phyloP scores from a whole-genome alignment of 1,140 invertebrate genomes.

The Drosophila obscura region DNA sequence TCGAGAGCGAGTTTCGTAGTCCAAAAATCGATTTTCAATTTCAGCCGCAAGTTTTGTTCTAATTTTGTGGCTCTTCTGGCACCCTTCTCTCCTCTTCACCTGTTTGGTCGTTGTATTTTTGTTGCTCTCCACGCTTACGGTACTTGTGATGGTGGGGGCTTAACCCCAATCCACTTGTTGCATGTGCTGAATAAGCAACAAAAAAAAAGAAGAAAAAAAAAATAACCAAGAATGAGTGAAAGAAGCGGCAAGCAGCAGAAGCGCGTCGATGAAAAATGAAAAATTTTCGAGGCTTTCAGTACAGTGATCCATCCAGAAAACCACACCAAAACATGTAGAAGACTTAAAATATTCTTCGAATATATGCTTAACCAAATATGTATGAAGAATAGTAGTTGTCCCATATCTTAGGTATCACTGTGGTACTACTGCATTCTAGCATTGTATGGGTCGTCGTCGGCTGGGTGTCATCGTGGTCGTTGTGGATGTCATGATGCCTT shows the following conservation, averaged over 20 bases:
- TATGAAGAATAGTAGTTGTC: too few species aligned
- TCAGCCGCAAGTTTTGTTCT: slow-evolving; percentile 59
- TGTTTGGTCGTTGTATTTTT: slow-evolving; percentile 65
- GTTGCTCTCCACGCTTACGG: slow-evolving; percentile 51
- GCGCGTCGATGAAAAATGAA: slow-evolving; percentile 62
- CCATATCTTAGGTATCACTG: too few species aligned
- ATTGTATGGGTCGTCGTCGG: neutral
- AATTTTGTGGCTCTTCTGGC: slow-evolving; percentile 35
- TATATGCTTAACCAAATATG: too few species aligned
- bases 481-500: slow-evolving; percentile 52
- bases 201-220: slow-evolving; percentile 38
- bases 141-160: slow-evolving; percentile 66
- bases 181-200: slow-evolving; percentile 80
- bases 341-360: too few species aligned
- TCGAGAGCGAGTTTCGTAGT: slow-evolving; percentile 60
- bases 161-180: slow-evolving; percentile 82
- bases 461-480: slow-evolving; percentile 29
- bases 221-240: slow-evolving; percentile 20
- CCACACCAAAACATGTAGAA: too few species aligned
- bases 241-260: slow-evolving; percentile 22
- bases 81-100: slow-evolving; percentile 16
- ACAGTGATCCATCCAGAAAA: neutral
- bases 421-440: too few species aligned
- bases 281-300: slow-evolving; percentile 35
- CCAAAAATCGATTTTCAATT: too few species aligned